Conservation (phyloP, 2,797 vertebrate genomes). For the Mallotus villosus region DNA sequence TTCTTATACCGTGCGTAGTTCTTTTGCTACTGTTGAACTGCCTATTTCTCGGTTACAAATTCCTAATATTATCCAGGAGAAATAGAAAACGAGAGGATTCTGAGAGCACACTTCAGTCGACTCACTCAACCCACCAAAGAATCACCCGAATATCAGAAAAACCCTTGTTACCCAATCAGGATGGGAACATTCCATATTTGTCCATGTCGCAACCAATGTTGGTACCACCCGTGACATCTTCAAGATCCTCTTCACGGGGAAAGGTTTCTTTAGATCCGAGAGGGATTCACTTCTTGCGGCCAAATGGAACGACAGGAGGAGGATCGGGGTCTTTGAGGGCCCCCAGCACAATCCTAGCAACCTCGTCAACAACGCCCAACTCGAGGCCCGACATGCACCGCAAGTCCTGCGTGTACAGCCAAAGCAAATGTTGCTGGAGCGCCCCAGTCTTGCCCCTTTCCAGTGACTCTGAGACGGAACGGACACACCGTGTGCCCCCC, state of each 20-base stretch:
- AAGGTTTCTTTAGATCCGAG: slow-evolving; percentile 50
- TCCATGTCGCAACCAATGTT: slow-evolving; percentile 68
- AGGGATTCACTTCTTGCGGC: slow-evolving; percentile 56
- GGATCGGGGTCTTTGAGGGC: slow-evolving; percentile 63
- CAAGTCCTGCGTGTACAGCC: slow-evolving; percentile 23
- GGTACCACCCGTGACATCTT: slow-evolving; percentile 71
- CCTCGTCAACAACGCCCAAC: slow-evolving; percentile 43
- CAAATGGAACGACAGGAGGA: slow-evolving; percentile 62
- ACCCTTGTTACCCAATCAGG: slow-evolving; percentile 44
- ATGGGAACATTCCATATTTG: slow-evolving; percentile 44
- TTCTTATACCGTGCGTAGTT: slow-evolving; percentile 78
- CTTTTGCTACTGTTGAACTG: slow-evolving; percentile 78
- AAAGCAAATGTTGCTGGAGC: slow-evolving; percentile 48
- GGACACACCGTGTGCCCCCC: slow-evolving; percentile 70
- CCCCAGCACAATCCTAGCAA: slow-evolving; percentile 64
- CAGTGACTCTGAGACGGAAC: slow-evolving; percentile 71
- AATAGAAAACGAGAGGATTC: slow-evolving; percentile 35
- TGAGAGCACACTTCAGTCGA: slow-evolving; percentile 53
- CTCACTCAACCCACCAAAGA: slow-evolving; percentile 54
- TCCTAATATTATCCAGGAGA: slow-evolving; percentile 58
- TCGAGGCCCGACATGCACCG: slow-evolving; percentile 29
- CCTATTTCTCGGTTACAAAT: slow-evolving; percentile 76
- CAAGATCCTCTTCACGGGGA: slow-evolving; percentile 68
- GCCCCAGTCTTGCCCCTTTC: slow-evolving; percentile 58
- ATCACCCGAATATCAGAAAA: slow-evolving; percentile 41